Evolutionary conservation across 2,797 vertebrate species (phyloP).

Genomic region (Cynopterus sphinx): DNA sequence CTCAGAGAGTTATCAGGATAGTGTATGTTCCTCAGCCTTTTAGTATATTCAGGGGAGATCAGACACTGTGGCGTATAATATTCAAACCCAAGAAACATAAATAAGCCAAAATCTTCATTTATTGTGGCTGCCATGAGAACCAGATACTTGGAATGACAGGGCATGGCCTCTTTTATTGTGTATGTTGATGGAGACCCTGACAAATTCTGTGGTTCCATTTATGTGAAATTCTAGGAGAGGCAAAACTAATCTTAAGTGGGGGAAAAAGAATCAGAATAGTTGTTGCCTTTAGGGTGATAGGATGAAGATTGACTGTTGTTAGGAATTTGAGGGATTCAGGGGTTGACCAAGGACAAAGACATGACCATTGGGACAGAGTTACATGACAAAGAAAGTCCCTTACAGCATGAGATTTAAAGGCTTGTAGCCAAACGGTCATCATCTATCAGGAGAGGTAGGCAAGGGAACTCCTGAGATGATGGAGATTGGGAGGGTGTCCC

Average conservation of each 20-base stretch:
- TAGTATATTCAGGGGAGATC: neutral
- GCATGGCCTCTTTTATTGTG: neutral
- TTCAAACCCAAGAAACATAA: neutral
- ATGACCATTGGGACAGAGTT: neutral
- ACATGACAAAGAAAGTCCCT: neutral
- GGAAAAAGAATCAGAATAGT: neutral
- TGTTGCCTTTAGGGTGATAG: neutral
- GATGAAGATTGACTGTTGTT: neutral
- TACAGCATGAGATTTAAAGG: neutral
- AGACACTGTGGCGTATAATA: neutral
- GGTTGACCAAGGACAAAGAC: neutral
- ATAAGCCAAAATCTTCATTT: neutral
- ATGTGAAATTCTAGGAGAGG: neutral
- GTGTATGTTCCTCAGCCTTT: neutral
- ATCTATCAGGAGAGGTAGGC: neutral
- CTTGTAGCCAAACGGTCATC: neutral
- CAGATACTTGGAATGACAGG: neutral
- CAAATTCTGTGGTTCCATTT: neutral
- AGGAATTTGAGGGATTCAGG: neutral
- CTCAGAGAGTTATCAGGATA: neutral
- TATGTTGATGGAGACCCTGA: neutral
- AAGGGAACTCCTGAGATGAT: neutral
- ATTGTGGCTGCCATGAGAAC: neutral
- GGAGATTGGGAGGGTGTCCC: neutral
- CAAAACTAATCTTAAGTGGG: neutral